Percentiles rank a stretch among this genome's conserved stretches.
phyloP scores from a whole-genome alignment of 2,888 invertebrate species.

The Busseola fusca region DNA sequence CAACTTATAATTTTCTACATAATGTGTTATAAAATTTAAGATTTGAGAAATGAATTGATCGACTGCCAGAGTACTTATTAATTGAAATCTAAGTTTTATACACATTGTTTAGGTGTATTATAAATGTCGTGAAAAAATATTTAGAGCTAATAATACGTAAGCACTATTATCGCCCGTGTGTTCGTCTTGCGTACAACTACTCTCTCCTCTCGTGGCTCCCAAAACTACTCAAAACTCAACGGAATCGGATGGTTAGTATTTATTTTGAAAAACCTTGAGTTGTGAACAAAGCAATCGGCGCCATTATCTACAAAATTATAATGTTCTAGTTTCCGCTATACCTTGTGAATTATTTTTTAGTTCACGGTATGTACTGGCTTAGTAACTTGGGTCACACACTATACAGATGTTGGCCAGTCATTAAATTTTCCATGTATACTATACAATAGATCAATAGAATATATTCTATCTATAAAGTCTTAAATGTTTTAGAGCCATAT shows the following conservation, averaged over 20 bases:
- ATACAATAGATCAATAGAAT: no score
- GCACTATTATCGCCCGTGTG: neutral
- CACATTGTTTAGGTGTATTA: slow-evolving; percentile 15
- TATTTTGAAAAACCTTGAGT: slow-evolving; percentile 40
- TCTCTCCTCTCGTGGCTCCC: neutral
- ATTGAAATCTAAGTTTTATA: slow-evolving; percentile 18
- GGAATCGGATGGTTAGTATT: neutral
- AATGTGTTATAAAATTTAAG: slow-evolving; percentile 16
- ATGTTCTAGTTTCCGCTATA: slow-evolving; percentile 4
- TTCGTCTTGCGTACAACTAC: slow-evolving; percentile 9
- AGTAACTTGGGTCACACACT: neutral
- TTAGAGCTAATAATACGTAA: slow-evolving; percentile 13
- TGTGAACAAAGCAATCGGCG: no score
- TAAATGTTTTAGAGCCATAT: slow-evolving; percentile 37
- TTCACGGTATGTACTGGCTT: neutral
- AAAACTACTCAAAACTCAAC: slow-evolving; percentile 5
- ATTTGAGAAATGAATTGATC: slow-evolving; percentile 8
- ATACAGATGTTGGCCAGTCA: slow-evolving; percentile 8
- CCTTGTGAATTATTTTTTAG: neutral
- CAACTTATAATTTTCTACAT: slow-evolving; percentile 7
- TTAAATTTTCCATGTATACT: slow-evolving; percentile 21
- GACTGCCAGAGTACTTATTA: slow-evolving; percentile 28
- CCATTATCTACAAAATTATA: neutral
- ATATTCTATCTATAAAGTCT: slow-evolving; percentile 25
- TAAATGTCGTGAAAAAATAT: slow-evolving; percentile 13